Evolutionary conservation across 1,140 invertebrate genomes (phyloP).

Genomic region (Polypedilum vanderplanki): DNA sequence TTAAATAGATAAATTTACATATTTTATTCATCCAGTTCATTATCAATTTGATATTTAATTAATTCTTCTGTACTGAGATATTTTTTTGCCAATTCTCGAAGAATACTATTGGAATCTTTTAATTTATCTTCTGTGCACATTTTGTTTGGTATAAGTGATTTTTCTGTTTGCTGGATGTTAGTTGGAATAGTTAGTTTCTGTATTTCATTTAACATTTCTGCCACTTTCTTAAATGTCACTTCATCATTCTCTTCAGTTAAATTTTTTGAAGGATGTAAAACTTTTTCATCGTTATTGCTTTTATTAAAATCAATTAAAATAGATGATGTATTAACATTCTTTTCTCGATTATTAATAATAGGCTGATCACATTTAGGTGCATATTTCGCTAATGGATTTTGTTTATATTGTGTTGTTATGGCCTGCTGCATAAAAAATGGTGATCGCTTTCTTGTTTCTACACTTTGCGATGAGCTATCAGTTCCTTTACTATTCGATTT

Average conservation of each 20-base stretch:
- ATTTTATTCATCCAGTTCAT: background rate
- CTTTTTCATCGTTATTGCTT: background rate
- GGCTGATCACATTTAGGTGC: background rate
- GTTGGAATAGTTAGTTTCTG: background rate
- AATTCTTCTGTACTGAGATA: background rate
- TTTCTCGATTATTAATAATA: background rate
- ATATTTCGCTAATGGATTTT: constrained; percentile 19
- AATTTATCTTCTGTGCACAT: no score
- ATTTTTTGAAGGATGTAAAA: background rate
- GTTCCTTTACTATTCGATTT: background rate
- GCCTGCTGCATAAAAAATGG: background rate
- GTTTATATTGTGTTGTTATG: background rate
- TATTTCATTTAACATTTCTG: constrained; percentile 9
- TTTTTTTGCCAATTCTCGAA: background rate
- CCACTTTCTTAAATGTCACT: constrained; percentile 4
- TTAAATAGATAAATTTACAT: background rate
- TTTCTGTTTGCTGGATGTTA: background rate
- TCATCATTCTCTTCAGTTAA: background rate
- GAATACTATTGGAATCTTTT: background rate
- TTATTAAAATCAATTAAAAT: background rate
- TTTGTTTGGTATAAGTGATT: no score
- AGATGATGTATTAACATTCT: background rate
- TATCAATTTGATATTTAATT: background rate
- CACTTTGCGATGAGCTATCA: background rate
- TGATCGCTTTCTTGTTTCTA: background rate